Conservation (phyloP, 2,888 invertebrate genomes). For the Macroteleia sp. region DNA sequence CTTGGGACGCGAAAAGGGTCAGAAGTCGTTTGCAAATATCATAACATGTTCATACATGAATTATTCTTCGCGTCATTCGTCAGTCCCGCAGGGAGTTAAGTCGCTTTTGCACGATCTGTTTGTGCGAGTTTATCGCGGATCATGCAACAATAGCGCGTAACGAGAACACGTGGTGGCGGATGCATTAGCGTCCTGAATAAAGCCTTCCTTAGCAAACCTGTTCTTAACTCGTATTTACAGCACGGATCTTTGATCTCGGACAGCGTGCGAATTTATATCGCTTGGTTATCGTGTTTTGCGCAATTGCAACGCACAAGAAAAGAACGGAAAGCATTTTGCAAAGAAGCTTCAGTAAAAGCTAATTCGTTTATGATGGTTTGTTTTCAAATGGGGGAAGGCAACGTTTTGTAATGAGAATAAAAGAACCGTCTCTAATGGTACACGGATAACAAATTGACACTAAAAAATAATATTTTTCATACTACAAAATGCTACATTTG, state of each 20-base stretch:
- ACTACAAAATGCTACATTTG: too few species aligned
- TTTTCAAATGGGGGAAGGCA: too few species aligned
- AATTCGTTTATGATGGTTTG: too few species aligned
- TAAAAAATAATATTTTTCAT: too few species aligned
- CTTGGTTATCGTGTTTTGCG: neutral
- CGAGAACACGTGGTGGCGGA: constrained; percentile 76
- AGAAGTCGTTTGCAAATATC: constrained; percentile 73
- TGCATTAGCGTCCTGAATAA: constrained; percentile 64
- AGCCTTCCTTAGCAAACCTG: constrained; percentile 74
- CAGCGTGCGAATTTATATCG: neutral
- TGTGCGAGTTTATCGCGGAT: constrained; percentile 68
- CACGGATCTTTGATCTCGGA: constrained; percentile 23
- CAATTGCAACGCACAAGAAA: neutral
- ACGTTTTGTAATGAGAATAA: too few species aligned
- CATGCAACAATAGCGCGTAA: constrained; percentile 79
- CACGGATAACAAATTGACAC: too few species aligned
- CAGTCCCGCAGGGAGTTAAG: constrained; percentile 67
- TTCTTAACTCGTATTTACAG: constrained; percentile 37
- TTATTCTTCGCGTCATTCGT: constrained; percentile 43
- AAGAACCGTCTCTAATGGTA: too few species aligned
- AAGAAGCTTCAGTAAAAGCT: neutral
- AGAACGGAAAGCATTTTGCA: neutral
- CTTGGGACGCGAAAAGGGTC: constrained; percentile 69
- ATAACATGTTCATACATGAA: constrained; percentile 50
- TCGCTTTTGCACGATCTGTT: constrained; percentile 64